Percentiles rank a stretch among this genome's conserved stretches.
Evolutionary conservation across 2,888 invertebrate species (phyloP).

Genomic region (Amblyjoppa fuscipennis): DNA sequence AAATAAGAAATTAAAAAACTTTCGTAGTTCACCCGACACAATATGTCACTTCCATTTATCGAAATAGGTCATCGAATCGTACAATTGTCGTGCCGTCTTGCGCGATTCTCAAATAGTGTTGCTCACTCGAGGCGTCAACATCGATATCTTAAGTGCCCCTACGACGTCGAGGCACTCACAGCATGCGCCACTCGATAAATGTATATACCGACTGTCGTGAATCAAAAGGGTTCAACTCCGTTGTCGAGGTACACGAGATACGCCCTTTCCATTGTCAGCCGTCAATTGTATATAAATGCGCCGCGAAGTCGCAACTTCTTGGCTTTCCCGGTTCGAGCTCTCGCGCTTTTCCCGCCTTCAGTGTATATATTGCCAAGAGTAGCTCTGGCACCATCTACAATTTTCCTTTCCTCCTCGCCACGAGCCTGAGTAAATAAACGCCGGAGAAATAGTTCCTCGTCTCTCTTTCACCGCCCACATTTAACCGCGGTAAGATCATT

Average conservation of each 20-base stretch:
- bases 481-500: conserved; percentile 36
- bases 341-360: conserved; percentile 15
- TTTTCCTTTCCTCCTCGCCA: conserved; percentile 46
- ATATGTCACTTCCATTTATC: conserved; percentile 13
- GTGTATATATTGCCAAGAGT: conserved; percentile 18
- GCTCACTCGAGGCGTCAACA: conserved; percentile 9
- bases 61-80: conserved; percentile 2
- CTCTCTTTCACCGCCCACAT: conserved; percentile 9
- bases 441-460: conserved; percentile 43
- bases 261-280: no score
- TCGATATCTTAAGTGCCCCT: conserved; percentile 3
- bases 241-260: no score
- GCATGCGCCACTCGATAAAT: neutral
- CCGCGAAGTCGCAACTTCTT: neutral
- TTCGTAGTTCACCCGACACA: neutral
- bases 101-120: conserved; percentile 9
- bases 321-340: neutral
- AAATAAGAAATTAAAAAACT: neutral
- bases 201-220: neutral
- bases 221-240: neutral
- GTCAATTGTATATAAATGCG: neutral
- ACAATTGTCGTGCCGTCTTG: neutral
- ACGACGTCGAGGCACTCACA: neutral
- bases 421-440: conserved; percentile 54
- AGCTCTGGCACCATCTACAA: conserved; percentile 14